Evolutionary conservation across 2,888 invertebrate genomes (phyloP), one percentile per base, ranked within the genome.

Genomic region (Neoascia interrupta): DNA sequence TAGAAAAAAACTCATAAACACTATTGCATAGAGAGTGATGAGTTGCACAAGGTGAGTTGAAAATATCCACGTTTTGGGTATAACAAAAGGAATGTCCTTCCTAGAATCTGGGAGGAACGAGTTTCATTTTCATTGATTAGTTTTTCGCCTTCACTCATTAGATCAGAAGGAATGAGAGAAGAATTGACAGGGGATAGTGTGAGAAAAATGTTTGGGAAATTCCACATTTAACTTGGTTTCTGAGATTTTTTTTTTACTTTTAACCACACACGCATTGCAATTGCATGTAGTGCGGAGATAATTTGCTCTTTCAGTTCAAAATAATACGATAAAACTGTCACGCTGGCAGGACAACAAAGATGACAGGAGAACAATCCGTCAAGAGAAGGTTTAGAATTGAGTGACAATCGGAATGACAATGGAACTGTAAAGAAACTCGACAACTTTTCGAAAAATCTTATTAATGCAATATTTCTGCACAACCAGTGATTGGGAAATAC

Each of bases 111-210:
- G 18, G 47, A 68, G 21, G 11, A 5, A 18, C 16, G 8, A 8
- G 21, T 41, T 69, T 60, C 58, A 47, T 45, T 72, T 64, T 64
- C 53, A 28, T 49, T 56, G 56, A 36, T 15, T 47, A 6, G 5
- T 1, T 18, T 23, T 43, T 53, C 3, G 8, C 6, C 34, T 41
- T 47, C 10, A 39, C 8, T 31, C n/a, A n/a, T 5, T 16, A n/a
- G 21, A n/a, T 23, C 10, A 37, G 2, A 19, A 8, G 0, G 5
- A 26, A 49, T 31, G 6, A 43, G 13, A 13, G 1, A 37, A 31
- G 28, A 36, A 34, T 13, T 45, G 8, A 19, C 34, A 61, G 18
- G n/a, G n/a, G n/a, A n/a, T n/a, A n/a, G n/a, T 16, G 11, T 47
- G 41, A 31, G 37, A 39, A 58, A 18, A 53, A 19, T 15, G 21